Conservation (phyloP, 2,113 vertebrate species). For the Melanocharis versteri region DNA sequence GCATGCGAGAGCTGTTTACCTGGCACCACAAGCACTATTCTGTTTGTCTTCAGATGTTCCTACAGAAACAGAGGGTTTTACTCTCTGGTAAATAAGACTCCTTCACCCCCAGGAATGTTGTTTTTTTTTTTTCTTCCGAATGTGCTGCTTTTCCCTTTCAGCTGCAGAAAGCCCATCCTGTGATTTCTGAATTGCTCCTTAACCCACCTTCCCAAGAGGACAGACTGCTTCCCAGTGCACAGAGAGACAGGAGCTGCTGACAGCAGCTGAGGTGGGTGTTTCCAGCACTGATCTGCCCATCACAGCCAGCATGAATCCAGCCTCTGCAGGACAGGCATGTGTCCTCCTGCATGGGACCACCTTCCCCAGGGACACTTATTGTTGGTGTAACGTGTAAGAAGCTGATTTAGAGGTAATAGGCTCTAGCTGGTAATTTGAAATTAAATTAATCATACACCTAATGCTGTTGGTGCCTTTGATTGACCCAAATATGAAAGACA, state of each 20-base stretch:
- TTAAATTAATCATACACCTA: not conserved
- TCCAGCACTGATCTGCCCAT: not conserved
- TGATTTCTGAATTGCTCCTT: not conserved
- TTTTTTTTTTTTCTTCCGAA: not conserved
- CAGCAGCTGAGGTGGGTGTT: conserved; percentile 8
- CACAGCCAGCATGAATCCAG: not conserved
- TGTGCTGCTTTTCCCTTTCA: not conserved
- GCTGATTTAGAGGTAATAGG: not conserved
- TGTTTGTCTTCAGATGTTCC: conserved; percentile 36
- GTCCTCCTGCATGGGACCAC: not conserved
- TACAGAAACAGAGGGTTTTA: conserved; percentile 2
- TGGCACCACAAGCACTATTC: conserved; percentile 36
- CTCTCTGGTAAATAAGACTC: not conserved
- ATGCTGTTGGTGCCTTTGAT: not conserved
- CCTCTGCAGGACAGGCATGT: not conserved
- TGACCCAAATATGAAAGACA: not conserved
- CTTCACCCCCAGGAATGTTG: not conserved
- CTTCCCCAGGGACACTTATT: not conserved
- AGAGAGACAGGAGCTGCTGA: conserved; percentile 15
- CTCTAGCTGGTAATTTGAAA: not conserved
- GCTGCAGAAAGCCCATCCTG: not conserved
- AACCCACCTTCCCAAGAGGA: not conserved
- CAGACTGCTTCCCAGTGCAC: not conserved
- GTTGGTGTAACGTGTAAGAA: rapidly evolving
- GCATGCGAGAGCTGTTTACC: conserved; percentile 55